A percentile compares a stretch with the other conserved stretches of the same genome.
Evolutionary conservation across 1,140 invertebrate genomes (phyloP).

Genomic region (Palaemon carinicauda): DNA sequence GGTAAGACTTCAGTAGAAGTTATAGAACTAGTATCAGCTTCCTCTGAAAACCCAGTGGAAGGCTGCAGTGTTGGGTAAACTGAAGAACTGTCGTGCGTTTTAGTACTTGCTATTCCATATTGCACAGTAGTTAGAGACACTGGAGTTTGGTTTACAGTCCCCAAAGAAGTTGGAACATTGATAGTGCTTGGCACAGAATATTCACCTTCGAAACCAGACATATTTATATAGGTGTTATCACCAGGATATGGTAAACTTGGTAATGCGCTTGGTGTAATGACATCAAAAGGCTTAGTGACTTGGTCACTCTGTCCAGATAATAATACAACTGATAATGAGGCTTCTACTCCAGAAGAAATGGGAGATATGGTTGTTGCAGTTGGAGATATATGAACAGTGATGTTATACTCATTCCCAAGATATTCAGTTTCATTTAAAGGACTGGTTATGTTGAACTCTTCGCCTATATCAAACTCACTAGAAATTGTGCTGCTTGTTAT

Average conservation of each 20-base stretch:
- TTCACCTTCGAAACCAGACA: no score
- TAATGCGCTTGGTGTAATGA: neutral
- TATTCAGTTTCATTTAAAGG: no score
- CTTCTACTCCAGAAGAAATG: neutral
- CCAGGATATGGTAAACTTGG: neutral
- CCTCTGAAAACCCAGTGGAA: neutral
- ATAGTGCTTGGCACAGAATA: no score
- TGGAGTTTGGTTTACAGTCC: no score
- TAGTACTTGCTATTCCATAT: neutral
- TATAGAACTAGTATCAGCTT: neutral
- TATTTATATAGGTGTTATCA: no score
- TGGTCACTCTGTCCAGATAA: neutral
- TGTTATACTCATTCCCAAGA: no score
- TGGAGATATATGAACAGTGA: neutral
- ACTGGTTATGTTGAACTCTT: neutral
- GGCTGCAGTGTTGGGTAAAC: neutral
- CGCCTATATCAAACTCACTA: neutral
- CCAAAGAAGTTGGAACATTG: no score
- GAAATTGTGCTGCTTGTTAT: neutral
- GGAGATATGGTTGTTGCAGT: neutral
- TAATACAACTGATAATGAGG: constrained; percentile 3
- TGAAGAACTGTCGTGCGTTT: neutral
- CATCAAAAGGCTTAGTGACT: neutral
- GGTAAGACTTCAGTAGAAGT: neutral
- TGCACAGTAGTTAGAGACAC: no score